Conservation (phyloP, 2,888 invertebrate species). For the Harmothoe impar region DNA sequence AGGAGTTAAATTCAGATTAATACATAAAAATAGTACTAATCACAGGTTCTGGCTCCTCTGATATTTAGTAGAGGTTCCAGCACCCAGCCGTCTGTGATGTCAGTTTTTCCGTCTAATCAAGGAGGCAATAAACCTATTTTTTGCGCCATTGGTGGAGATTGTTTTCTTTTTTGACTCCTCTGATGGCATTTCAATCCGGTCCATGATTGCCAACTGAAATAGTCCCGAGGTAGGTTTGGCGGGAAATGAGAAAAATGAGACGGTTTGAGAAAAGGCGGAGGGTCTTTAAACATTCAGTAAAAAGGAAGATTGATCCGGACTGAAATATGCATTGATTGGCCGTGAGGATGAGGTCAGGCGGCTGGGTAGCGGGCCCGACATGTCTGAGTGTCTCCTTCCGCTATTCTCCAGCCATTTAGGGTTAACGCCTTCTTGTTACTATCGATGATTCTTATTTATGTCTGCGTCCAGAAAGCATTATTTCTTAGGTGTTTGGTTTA, state of each 20-base stretch:
- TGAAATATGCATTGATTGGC: neutral
- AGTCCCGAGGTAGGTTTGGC: neutral
- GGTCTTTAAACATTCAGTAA: neutral
- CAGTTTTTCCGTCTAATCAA: conserved; percentile 3
- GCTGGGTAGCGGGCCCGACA: neutral
- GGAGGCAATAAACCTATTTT: neutral
- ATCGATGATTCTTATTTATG: too few species aligned
- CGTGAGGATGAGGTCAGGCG: neutral
- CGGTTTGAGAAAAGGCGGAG: too few species aligned
- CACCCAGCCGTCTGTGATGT: neutral
- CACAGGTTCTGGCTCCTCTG: neutral
- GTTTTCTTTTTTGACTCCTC: neutral
- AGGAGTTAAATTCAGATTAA: too few species aligned
- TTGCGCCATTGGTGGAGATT: neutral
- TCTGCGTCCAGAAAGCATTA: too few species aligned
- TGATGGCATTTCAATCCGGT: neutral
- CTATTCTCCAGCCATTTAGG: too few species aligned
- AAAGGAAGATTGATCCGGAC: conserved; percentile 1
- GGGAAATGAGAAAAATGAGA: neutral
- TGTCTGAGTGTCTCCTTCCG: neutral
- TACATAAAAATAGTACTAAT: neutral
- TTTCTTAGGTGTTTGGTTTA: too few species aligned
- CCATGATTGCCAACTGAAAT: neutral
- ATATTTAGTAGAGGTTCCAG: neutral
- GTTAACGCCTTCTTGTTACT: too few species aligned